Percentiles rank a stretch among this genome's conserved stretches.
Conservation (phyloP, 1,140 invertebrate species). For the Hestina assimilis region DNA sequence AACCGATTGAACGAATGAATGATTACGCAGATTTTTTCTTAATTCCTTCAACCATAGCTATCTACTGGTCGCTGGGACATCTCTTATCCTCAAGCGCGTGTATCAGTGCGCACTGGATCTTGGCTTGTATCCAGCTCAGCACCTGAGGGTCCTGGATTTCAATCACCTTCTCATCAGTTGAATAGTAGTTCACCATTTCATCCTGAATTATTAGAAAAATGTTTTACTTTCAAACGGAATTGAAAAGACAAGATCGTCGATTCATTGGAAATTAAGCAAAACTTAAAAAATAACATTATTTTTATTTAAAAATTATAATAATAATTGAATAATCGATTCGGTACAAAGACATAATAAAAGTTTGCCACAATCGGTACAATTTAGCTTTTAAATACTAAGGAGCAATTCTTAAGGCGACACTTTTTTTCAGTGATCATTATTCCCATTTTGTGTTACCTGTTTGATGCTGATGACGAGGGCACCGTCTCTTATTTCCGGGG, state of each 20-base stretch:
- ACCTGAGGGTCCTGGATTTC: conserved; percentile 81
- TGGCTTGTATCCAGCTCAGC: conserved; percentile 84
- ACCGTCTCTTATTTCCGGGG: conserved; percentile 81
- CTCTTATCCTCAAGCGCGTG: conserved; percentile 71
- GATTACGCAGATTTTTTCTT: background rate
- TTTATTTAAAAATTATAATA: too few relatives aligned
- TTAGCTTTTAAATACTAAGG: too few relatives aligned
- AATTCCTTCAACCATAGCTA: background rate
- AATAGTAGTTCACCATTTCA: conserved; percentile 77
- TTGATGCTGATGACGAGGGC: conserved; percentile 86
- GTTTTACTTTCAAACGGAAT: background rate
- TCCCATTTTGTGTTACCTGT: conserved; percentile 81
- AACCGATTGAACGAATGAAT: background rate
- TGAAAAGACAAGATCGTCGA: background rate
- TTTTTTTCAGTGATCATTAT: background rate
- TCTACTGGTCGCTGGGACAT: conserved; percentile 35
- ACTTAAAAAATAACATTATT: too few relatives aligned
- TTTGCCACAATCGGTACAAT: too few relatives aligned
- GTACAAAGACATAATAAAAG: too few relatives aligned
- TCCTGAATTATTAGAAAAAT: conserved; percentile 61
- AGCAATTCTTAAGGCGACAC: too few relatives aligned
- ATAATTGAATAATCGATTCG: too few relatives aligned
- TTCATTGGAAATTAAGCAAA: too few relatives aligned
- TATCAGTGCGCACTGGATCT: conserved; percentile 86
- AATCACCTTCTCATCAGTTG: conserved; percentile 82